Evolutionary conservation across 2,888 invertebrate genomes (phyloP), one percentile per base, ranked within the genome.

Genomic region (Hypercompe scribonia): DNA sequence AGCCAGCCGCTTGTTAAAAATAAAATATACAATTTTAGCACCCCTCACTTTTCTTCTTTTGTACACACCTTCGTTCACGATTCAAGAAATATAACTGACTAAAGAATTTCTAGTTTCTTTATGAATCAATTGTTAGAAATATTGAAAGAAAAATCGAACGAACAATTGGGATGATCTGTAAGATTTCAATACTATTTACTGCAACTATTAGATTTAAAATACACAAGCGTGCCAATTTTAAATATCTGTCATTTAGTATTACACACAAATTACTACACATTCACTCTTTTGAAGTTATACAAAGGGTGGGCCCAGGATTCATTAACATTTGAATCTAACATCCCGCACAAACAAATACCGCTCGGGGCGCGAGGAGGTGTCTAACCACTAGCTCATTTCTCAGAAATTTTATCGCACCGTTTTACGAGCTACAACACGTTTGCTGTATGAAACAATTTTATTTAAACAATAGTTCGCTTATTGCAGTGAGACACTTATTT

Each of bases 1-100:
- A 89, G 88, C 86, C 86, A 81, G 87, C 82, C 85, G 90, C 90
- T 92, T 90, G 93, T 91, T 93, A 91, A 93, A 93, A 93, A 93
- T 93, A 92, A 92, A 91, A 90, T 91, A 90, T 90, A 91, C 90
- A 90, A 91, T 91, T 91, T 92, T 91, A 90, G 87, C 91, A 87
- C 87, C 89, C 87, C 81, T 77, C 79, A 64, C 63, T 77, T 85
- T 83, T 85, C 84, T 83, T 84, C 82, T 80, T 84, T 84, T 85
- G 81, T 77, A 74, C 71, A 76, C 80, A 80, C 78, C 72, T 79
- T 75, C 71, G 80, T 78, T 75, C 72, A 70, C 72, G 72, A 82
- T 84, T 76, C 73, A 80, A 80, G 76, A 85, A 76, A 80, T 76
- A 76, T 50, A 76, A 33, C 36, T 63, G 54, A 69, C 65, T 74